Evolutionary conservation across 30 jellyfish, hydroid and myxozoan species (phyloP).

Genomic region (Aurelia aurita): DNA sequence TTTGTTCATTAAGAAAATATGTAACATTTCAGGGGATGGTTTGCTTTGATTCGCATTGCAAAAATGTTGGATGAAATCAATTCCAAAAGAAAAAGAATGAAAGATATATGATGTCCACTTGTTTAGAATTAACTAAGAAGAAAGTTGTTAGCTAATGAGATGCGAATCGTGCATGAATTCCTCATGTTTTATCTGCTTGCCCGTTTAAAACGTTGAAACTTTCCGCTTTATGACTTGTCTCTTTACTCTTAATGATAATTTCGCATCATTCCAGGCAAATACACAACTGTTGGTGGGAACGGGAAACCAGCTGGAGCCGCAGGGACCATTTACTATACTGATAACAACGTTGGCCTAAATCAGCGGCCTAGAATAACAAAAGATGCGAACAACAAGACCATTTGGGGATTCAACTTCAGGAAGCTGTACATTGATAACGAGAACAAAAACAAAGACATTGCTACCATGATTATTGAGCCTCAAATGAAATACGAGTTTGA

Average conservation of each 20-base stretch:
- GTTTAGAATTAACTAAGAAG: too few species aligned
- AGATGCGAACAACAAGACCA: constrained; percentile 40
- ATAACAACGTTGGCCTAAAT: constrained; percentile 48
- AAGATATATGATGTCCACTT: too few species aligned
- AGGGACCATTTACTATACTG: constrained; percentile 67
- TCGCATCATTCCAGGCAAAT: constrained; percentile 25
- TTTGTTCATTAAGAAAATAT: too few species aligned
- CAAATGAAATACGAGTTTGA: constrained; percentile 55
- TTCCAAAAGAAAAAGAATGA: too few species aligned
- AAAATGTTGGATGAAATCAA: too few species aligned
- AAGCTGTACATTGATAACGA: constrained; percentile 40
- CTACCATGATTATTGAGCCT: constrained; percentile 54
- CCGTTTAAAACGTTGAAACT: too few species aligned
- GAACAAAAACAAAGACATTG: constrained; percentile 43
- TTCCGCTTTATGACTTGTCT: neutral
- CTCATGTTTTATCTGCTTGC: too few species aligned
- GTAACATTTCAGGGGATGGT: too few species aligned
- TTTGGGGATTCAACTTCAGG: constrained; percentile 66
- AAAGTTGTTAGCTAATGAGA: too few species aligned
- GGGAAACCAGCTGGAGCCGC: constrained; percentile 72
- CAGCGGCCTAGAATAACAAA: constrained; percentile 39
- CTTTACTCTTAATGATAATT: neutral
- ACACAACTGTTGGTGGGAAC: constrained; percentile 50
- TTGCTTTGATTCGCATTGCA: too few species aligned
- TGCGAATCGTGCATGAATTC: too few species aligned